Evolutionary conservation across 1,140 invertebrate genomes (phyloP).

Genomic region (Drosophila nikananu): DNA sequence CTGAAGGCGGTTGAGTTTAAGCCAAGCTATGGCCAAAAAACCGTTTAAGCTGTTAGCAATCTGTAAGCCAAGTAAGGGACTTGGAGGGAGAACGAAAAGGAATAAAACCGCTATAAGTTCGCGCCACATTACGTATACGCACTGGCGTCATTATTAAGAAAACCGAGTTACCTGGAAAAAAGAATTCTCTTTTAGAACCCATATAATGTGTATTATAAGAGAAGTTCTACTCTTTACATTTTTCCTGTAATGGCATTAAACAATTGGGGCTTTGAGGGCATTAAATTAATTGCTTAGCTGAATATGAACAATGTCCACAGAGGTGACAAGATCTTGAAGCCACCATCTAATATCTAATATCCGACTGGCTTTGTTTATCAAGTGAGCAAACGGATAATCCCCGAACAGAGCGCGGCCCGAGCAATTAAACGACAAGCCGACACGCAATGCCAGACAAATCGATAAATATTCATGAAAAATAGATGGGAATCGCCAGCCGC

Average conservation of each 20-base stretch:
- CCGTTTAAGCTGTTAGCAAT: too few relatives aligned
- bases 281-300: neutral
- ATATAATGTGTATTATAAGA: neutral
- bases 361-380: conserved; percentile 1
- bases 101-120: too few relatives aligned
- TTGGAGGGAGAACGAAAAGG: too few relatives aligned
- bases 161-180: neutral
- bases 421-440: conserved; percentile 31
- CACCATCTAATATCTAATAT: conserved; percentile 2
- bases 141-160: too few relatives aligned
- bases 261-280: neutral
- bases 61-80: too few relatives aligned
- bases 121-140: too few relatives aligned
- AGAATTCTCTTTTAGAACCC: neutral
- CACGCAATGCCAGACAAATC: conserved; percentile 69
- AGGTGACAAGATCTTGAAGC: conserved; percentile 14
- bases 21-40: too few relatives aligned
- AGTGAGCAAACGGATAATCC: conserved; percentile 25
- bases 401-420: neutral
- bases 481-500: conserved; percentile 54
- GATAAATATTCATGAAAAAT: conserved; percentile 82
- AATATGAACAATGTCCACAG: conserved; percentile 6
- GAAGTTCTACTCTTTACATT: neutral
- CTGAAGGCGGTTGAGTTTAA: too few relatives aligned
- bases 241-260: neutral